phyloP scores from a whole-genome alignment of 2,797 vertebrate species.

The Hemibagrus guttatus region DNA sequence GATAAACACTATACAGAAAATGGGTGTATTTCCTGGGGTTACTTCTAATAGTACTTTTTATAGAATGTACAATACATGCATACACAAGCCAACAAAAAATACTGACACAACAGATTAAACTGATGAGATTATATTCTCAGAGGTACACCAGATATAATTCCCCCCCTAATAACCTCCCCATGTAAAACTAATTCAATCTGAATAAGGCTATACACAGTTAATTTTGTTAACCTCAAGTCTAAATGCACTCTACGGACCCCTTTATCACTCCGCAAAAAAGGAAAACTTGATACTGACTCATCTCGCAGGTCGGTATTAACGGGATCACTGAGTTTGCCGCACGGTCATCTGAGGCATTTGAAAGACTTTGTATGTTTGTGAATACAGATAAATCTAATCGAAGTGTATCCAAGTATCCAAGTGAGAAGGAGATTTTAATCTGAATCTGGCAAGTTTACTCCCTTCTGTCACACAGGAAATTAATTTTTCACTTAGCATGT shows the following conservation, averaged over 20 bases:
- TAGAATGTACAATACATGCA: background rate
- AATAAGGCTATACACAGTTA: conserved; percentile 73
- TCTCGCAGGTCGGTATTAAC: background rate
- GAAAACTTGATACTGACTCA: background rate
- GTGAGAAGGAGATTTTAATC: background rate
- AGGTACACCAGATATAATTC: background rate
- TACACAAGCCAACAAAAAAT: background rate
- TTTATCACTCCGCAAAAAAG: background rate
- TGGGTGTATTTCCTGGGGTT: background rate
- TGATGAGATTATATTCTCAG: background rate
- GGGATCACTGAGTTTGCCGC: background rate
- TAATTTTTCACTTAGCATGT: background rate
- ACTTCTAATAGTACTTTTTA: background rate
- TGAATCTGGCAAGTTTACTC: background rate
- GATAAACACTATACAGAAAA: too few relatives aligned
- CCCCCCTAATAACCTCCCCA: background rate
- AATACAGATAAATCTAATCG: background rate
- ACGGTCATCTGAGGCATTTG: background rate
- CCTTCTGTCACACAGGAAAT: background rate
- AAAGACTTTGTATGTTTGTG: background rate
- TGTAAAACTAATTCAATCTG: conserved; percentile 61
- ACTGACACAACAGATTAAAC: background rate
- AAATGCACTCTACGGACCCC: background rate
- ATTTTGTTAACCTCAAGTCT: conserved; percentile 72
- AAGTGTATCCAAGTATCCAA: background rate